Evolutionary conservation across 2,797 vertebrate genomes (phyloP), one percentile per base, ranked within the genome.

Genomic region (Apogon hyalosoma): DNA sequence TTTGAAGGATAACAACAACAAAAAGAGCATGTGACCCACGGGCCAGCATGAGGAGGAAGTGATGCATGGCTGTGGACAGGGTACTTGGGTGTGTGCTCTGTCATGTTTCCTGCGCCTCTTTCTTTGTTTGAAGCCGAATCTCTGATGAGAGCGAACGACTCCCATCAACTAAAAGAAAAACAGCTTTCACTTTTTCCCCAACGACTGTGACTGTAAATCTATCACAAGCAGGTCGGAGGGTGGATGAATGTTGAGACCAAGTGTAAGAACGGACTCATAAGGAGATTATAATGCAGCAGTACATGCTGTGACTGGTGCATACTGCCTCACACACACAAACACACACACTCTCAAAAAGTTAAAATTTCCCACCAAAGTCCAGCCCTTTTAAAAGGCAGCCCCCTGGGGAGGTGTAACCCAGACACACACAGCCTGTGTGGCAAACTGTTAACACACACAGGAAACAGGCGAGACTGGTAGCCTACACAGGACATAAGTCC

Each of bases 401-500:
- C 84, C 84, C 86, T 14, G 15, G 83, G 69, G 86, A 82, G 73
- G 48, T 47, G 74, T 58, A 81, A 87, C 75, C 73, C 83, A 87
- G 85, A 88, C 84, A 75, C 62, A 81, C 84, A 75, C 62, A 81
- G 75, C 31, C 51, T 57, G 53, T 66, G 80, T 76, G 72, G 84
- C 79, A 85, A 79, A 71, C 70, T 73, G 74, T 86, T 86, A 86
- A 86, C 83, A 80, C 86, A 83, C 73, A 88, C 82, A 92, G 91
- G 92, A 94, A 94, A 83, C 88, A 85, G 88, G 74, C 87, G 70
- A 92, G 90, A 92, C 93, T 75, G 72, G 81, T 64, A 65, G 85
- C 83, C 84, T 72, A 84, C 86, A 92, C 90, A 90, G 90, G 87
- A 93, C 87, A 84, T 67, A 77, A 63, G 47, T 83, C 84, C 77